phyloP scores from a whole-genome alignment of 2,888 invertebrate genomes.

The Spisula solida region DNA sequence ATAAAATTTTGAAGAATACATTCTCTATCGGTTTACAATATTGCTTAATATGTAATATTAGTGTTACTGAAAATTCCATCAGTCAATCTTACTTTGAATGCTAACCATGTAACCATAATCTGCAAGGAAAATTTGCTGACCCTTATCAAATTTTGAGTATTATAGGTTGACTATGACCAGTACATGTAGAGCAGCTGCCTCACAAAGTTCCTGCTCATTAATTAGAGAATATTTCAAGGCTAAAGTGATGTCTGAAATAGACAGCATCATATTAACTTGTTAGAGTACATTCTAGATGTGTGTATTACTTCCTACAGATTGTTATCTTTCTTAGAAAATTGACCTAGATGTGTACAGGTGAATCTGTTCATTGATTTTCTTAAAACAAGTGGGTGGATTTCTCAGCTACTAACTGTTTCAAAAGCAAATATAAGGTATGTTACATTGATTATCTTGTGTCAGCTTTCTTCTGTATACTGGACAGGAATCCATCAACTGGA shows the following conservation, averaged over 20 bases:
- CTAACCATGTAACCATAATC: no score
- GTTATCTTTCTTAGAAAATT: neutral
- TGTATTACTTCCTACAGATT: neutral
- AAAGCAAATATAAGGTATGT: neutral
- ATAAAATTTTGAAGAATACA: no score
- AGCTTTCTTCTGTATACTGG: no score
- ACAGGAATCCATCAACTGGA: no score
- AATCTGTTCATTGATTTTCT: conserved; percentile 11
- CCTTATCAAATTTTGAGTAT: no score
- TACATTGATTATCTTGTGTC: no score
- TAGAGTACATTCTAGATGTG: neutral
- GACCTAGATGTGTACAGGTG: neutral
- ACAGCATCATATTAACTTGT: neutral
- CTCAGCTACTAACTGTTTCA: neutral
- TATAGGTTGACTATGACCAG: no score
- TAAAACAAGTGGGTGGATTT: neutral
- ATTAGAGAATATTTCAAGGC: neutral
- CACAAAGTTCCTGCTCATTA: neutral
- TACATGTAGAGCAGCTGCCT: neutral
- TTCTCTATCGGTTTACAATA: no score
- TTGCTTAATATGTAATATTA: no score
- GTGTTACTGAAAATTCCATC: no score
- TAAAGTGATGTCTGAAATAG: neutral
- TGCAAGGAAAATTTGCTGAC: no score
- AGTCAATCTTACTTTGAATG: no score